Percentiles rank a stretch among this genome's conserved stretches.
Evolutionary conservation across 1,140 invertebrate species (phyloP).

Genomic region (Helicoverpa armigera): DNA sequence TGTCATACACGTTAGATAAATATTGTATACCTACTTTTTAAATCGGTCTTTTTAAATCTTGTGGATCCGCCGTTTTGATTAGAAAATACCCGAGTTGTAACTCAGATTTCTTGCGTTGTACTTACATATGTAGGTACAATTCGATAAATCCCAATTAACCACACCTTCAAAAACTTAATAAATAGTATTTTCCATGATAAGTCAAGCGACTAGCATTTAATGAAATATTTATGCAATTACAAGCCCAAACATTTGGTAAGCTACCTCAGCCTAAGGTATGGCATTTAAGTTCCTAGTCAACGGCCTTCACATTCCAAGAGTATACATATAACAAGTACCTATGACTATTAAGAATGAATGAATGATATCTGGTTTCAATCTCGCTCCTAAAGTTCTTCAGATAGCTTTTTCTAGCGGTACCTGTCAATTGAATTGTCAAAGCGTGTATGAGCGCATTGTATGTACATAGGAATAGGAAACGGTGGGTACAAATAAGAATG

Average conservation of each 20-base stretch:
- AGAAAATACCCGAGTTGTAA: no score
- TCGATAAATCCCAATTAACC: no score
- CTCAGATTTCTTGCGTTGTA: no score
- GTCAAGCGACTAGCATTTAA: no score
- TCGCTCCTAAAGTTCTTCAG: not conserved
- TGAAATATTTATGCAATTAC: not conserved
- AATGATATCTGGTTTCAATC: slow-evolving; percentile 20
- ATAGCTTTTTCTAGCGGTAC: not conserved
- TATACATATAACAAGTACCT: not conserved
- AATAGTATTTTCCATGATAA: no score
- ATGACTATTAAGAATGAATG: slow-evolving; percentile 13
- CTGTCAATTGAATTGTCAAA: slow-evolving; percentile 31
- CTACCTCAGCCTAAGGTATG: slow-evolving; percentile 7
- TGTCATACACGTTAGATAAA: no score
- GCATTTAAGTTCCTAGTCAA: slow-evolving; percentile 20
- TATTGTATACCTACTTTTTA: no score
- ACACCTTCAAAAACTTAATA: no score
- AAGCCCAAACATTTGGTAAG: slow-evolving; percentile 6
- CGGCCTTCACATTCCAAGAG: slow-evolving; percentile 9
- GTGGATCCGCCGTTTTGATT: no score
- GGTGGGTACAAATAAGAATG: slow-evolving; percentile 1
- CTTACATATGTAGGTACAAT: no score
- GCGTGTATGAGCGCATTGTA: not conserved
- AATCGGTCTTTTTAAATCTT: no score
- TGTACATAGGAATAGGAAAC: slow-evolving; percentile 15